Base-by-base conservation (phyloP, 2,113 vertebrate genomes). In the Cettia cetti region DNA sequence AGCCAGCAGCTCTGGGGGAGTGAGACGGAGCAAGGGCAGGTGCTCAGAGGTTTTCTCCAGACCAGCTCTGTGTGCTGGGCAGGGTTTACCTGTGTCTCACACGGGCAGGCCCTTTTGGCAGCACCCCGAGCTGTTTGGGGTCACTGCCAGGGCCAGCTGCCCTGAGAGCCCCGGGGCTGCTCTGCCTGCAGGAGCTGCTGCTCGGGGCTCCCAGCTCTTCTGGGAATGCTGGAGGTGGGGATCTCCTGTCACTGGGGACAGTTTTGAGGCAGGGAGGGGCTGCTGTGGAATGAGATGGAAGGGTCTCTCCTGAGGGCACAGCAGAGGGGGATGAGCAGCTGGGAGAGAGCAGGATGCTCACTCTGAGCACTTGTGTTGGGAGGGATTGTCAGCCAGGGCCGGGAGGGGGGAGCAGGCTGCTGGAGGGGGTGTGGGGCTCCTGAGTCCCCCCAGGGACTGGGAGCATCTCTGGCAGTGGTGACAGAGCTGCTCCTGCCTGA, bases 241-340 rank as follows among this genome's bases (percentile, higher is more conserved):
- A 33, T 71, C 66, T 66, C 42, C 26, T 15, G 7, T n/a, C 8
- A 2, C 1, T 16, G 33, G 40, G 40, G 44, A 1, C 1, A 0
- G 24, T 39, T 57, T 30, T 13, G 44, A 39, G 63, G 52, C n/a
- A 12, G 1, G 24, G 40, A 49, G 52, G 44, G 39, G 30, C 4
- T 45, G 27, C 4, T 45, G 27, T 22, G 11, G 59, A 21, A 14
- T 7, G 49, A 23, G 31, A 3, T 1, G 2, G 24, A 69, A 87
- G 19, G 53, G 49, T 52, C 30, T 71, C 1, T 0, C 2, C 1
- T 2, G n/a, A 1, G 15, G 60, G 28, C 64, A 24, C 8, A 10
- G 23, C 13, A 27, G 65, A 35, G 53, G 1, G 31, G 15, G 57
- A 7, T 44, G 78, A 15, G 13, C 15, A 45, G 59, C 37, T 50